Evolutionary conservation across 2,888 invertebrate species (phyloP).

Genomic region (Dusona sp.): DNA sequence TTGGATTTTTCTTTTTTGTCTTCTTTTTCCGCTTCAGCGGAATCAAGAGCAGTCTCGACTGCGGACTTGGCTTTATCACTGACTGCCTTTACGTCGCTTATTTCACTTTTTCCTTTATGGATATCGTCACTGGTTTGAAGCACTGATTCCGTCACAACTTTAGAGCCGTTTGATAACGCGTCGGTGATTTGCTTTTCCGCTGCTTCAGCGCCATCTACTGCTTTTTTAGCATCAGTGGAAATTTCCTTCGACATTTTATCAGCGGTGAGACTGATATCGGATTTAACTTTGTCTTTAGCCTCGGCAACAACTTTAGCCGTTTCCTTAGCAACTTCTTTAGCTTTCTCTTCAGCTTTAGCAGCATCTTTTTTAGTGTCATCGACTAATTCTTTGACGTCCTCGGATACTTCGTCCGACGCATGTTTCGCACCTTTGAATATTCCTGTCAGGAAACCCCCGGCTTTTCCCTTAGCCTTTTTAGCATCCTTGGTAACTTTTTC

Average conservation of each 20-base stretch:
- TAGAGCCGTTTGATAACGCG: background rate
- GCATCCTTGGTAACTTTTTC: constrained; percentile 68
- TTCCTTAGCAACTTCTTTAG: constrained; percentile 69
- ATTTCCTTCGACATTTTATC: constrained; percentile 80
- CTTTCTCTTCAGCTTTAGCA: constrained; percentile 57
- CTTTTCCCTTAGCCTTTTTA: constrained; percentile 72
- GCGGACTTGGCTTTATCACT: constrained; percentile 6
- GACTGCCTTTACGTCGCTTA: constrained; percentile 75
- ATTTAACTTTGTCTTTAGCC: constrained; percentile 55
- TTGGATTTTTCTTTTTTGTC: constrained; percentile 64
- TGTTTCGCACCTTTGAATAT: constrained; percentile 73
- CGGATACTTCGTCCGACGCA: constrained; percentile 70
- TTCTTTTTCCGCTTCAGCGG: constrained; percentile 39
- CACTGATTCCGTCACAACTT: constrained; percentile 57
- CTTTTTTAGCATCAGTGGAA: constrained; percentile 83
- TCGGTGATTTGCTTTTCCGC: constrained; percentile 54
- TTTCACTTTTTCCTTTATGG: constrained; percentile 83
- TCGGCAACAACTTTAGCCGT: constrained; percentile 70
- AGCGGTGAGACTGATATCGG: constrained; percentile 32
- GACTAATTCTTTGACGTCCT: constrained; percentile 67
- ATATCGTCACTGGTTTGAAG: constrained; percentile 78
- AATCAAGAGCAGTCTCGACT: background rate
- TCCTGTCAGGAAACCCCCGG: constrained; percentile 73
- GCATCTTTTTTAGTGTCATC: constrained; percentile 65
- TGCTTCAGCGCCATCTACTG: constrained; percentile 32